phyloP scores from a whole-genome alignment of 2,113 vertebrate genomes.

The Atractosteus spatula region DNA sequence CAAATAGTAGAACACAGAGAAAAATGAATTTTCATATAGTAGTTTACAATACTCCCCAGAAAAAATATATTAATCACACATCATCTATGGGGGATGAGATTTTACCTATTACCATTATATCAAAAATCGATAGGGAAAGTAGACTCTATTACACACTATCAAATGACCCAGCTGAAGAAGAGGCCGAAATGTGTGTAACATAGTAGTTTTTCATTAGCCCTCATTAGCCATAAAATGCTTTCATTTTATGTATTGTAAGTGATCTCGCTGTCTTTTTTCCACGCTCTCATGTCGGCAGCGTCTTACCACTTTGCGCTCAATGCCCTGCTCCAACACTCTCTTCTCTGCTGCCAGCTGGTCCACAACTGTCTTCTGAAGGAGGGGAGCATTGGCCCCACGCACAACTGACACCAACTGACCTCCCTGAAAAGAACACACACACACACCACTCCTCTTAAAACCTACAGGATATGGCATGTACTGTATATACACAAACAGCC shows the following conservation, averaged over 20 bases:
- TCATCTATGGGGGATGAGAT: neutral
- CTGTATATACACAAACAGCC: slow-evolving; percentile 1
- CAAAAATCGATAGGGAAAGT: neutral
- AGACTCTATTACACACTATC: no score
- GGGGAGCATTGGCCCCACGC: slow-evolving; percentile 75
- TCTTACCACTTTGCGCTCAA: slow-evolving; percentile 68
- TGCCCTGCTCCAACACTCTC: slow-evolving; percentile 61
- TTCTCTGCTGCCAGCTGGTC: slow-evolving; percentile 78
- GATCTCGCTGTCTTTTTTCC: no score
- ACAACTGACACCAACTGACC: slow-evolving; percentile 80
- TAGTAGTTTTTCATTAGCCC: no score
- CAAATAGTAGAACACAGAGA: neutral
- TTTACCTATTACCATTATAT: neutral
- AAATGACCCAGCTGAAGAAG: no score
- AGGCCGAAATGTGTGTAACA: no score
- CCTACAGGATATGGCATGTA: neutral
- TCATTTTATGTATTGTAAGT: no score
- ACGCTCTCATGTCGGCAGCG: no score
- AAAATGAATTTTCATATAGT: no score
- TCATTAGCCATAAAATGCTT: no score
- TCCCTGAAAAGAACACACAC: slow-evolving; percentile 60
- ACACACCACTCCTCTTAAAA: neutral
- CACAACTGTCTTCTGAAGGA: slow-evolving; percentile 81
- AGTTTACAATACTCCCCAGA: no score
- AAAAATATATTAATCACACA: neutral